Evolutionary conservation across 2,113 vertebrate species (phyloP).

Genomic region (Pelodiscus sinensis): DNA sequence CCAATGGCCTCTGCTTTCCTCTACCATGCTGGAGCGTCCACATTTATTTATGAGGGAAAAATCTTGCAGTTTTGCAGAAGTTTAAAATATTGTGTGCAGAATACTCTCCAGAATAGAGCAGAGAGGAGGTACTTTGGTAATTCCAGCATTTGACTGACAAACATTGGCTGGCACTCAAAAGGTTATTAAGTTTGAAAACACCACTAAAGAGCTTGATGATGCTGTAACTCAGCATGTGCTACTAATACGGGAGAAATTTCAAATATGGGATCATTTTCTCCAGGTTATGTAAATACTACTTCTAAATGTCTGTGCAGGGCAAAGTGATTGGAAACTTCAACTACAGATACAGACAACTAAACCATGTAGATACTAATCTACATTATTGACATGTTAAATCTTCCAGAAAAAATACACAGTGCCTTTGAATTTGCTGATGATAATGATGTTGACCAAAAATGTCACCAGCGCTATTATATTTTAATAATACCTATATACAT

Average conservation of each 20-base stretch:
- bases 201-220: background rate
- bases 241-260: background rate
- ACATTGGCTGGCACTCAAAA: background rate
- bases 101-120: background rate
- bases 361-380: background rate
- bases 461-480: background rate
- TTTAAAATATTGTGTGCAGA: too few relatives aligned
- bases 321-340: background rate
- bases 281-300: background rate
- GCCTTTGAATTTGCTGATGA: background rate
- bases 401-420: background rate
- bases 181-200: background rate
- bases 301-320: background rate
- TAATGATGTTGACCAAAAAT: background rate
- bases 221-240: background rate
- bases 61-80: too few relatives aligned
- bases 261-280: background rate
- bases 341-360: background rate
- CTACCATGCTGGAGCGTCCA: too few relatives aligned
- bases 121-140: background rate
- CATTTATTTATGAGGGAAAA: too few relatives aligned
- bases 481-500: background rate
- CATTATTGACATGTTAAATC: background rate
- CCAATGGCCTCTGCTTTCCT: too few relatives aligned
- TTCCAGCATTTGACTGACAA: background rate